Evolutionary conservation across 2,888 invertebrate genomes (phyloP).

Genomic region (Agriopis marginaria): DNA sequence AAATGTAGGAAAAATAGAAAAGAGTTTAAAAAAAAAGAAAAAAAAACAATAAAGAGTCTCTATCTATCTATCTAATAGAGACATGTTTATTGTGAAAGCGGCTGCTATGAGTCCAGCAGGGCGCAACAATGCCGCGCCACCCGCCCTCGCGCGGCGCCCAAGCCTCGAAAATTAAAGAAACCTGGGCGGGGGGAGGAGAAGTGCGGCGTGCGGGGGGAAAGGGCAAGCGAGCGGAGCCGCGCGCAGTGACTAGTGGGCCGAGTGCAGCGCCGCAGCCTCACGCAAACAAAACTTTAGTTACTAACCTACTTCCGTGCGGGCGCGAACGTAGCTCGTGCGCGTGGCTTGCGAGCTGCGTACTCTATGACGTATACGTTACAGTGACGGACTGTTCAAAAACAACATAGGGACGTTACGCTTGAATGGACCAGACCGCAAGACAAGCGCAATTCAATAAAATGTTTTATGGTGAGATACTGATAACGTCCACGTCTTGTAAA

Average conservation of each 20-base stretch:
- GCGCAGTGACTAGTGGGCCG: slow-evolving; percentile 65
- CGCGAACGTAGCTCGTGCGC: slow-evolving; percentile 76
- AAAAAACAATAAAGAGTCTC: too few relatives aligned
- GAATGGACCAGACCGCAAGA: slow-evolving; percentile 76
- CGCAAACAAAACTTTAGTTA: slow-evolving; percentile 87
- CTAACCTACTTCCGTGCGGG: slow-evolving; percentile 86
- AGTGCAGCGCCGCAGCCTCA: slow-evolving; percentile 84
- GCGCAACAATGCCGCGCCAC: slow-evolving; percentile 28
- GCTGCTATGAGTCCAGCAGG: slow-evolving; percentile 20
- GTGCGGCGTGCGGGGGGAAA: slow-evolving; percentile 56
- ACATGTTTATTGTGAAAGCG: slow-evolving; percentile 18
- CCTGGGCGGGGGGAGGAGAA: slow-evolving; percentile 63
- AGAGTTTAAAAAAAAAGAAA: too few relatives aligned
- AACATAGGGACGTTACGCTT: slow-evolving; percentile 56
- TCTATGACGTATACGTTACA: slow-evolving; percentile 68
- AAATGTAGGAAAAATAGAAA: not conserved
- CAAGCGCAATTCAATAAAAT: slow-evolving; percentile 79
- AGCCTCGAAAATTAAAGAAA: slow-evolving; percentile 78
- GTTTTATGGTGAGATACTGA: slow-evolving; percentile 83
- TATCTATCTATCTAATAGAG: not conserved
- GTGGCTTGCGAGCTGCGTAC: slow-evolving; percentile 63
- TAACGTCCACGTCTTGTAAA: slow-evolving; percentile 67
- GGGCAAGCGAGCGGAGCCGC: slow-evolving; percentile 56
- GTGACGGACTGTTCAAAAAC: slow-evolving; percentile 76
- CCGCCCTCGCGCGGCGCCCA: slow-evolving; percentile 29